Base-by-base conservation (phyloP, 2,113 vertebrate genomes). In the Hydrolagus affinis region DNA sequence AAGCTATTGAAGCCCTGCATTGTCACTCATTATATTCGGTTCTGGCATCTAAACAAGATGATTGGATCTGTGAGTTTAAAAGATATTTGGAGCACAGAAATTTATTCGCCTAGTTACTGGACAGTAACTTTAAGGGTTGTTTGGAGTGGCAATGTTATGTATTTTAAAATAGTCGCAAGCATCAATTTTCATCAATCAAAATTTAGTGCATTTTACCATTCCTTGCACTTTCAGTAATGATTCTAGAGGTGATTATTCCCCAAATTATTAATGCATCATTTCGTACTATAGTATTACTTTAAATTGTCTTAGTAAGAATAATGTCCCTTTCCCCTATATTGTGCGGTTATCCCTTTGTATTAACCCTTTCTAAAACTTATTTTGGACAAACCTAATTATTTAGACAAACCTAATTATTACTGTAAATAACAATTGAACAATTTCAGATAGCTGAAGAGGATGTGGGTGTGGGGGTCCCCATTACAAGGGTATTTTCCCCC, bases 391-490 rank as follows among this genome's bases (percentile, higher is more conserved):
- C 8, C 77, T 64, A 60, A 28, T 62, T 80, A n/a, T 19, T 15
- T 83, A 60, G 78, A 83, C 25, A 66, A 83, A 80, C 8, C 77
- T 64, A 60, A 28, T 62, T 80, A n/a, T n/a, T n/a, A n/a, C n/a
- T n/a, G n/a, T n/a, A n/a, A n/a, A n/a, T n/a, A 28, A 64, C 30
- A 12, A 19, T 66, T 28, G 56, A 75, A 21, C 73, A 56, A 80
- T 83, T 83, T 83, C 78, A 83, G 23, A 83, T 64, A 28, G 66
- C 78, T 83, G 78, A 66, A 66, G 73, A 21, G 73, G 32, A 44
- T 44, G 74, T 77, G 70, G 10, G n/a, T 15, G 8, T 30, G 15
- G 23, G 64, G 77, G 59, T 17, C 32, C 15, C 19, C 28, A 23
- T 66, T 83, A 62, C 66, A 64, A 62, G 60, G 66, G 19, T 83